Evolutionary conservation across 2,797 vertebrate genomes (phyloP), one percentile per base, ranked within the genome.

Genomic region (Enteromius unitaeniatus): DNA sequence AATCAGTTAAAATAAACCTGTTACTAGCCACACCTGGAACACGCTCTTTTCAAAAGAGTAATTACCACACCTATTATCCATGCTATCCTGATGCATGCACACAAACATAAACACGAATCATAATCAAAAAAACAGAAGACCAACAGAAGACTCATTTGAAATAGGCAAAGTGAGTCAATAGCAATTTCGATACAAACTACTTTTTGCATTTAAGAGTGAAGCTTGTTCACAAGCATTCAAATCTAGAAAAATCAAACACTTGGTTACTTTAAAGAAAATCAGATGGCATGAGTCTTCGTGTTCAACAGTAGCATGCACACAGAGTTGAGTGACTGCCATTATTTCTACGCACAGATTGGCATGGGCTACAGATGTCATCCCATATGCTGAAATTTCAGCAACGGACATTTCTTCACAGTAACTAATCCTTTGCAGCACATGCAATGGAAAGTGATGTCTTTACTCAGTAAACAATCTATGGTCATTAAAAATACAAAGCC

Each of bases 11-110:
- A 47, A 80, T 67, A 58, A 79, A 62, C 64, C 82, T 84, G 28
- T 31, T 34, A 53, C 37, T 67, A 4, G 34, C 78, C 88, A 87
- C 88, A 82, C 88, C 86, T 86, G 76, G 19, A 58, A 26, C 49
- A 69, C 49, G 9, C 80, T 79, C 11, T 21, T 84, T 84, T 82
- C 51, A 69, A 40, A 3, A 65, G 68, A 75, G 31, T 53, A 64
- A 42, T 58, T 74, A 53, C 74, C 79, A 45, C 76, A 70, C 79
- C 80, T 82, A 37, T 21, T 64, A 79, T 58, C 73, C 51, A 79
- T 65, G 34, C 67, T 53, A 23, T 28, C 34, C 42, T 51, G 67
- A 70, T 8, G 40, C 28, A 82, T 64, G 70, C 40, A 81, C 55
- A 64, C 26, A 81, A 62, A 53, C 34, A 74, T 40, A 70, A 21